Evolutionary conservation across 2,113 vertebrate genomes (phyloP), one percentile per base, ranked within the genome.

Genomic region (Calidris pugnax): DNA sequence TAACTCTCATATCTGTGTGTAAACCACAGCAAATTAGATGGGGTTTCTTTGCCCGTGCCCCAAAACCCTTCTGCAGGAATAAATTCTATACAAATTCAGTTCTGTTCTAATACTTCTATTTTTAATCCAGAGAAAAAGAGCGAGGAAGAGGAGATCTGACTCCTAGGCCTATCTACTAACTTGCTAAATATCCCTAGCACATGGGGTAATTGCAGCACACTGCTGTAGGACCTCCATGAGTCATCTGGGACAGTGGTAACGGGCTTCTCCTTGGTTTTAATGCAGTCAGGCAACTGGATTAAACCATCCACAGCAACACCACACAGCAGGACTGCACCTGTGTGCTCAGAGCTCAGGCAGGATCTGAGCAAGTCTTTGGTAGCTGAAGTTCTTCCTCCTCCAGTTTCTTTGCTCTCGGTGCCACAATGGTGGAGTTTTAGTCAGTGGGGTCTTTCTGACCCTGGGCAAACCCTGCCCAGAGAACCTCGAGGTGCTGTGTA

Each of bases 261-360:
- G 4, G 13, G 6, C 12, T 83, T 41, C 62, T 60, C 45, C 43
- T 67, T 0, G 0, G 6, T n/a, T 86, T 51, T 22, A 35, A 26
- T 60, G 33, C 56, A 41, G 3, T n/a, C 62, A 56, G 45, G 37
- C n/a, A n/a, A n/a, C n/a, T n/a, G n/a, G n/a, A n/a, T n/a, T n/a
- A n/a, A n/a, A n/a, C n/a, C 28, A 8, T 14, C 22, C 6, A 0
- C 14, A 73, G 72, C n/a, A 17, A 5, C 16, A 15, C 7, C 47
- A 4, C 45, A 4, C 21, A 39, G 24, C 57, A 75, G 79, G 47
- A 20, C 68, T 41, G 41, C 48, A n/a, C 33, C 63, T 26, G 50
- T 24, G 24, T 4, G 24, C 50, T 50, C 50, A 50, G 22, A 37
- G 26, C 53, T 77, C 63, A 87, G 57, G 21, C 35, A 60, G 48